A percentile compares a stretch with the other conserved stretches of the same genome.
phyloP scores from a whole-genome alignment of 2,888 invertebrate species.

The Chironomus tentans region DNA sequence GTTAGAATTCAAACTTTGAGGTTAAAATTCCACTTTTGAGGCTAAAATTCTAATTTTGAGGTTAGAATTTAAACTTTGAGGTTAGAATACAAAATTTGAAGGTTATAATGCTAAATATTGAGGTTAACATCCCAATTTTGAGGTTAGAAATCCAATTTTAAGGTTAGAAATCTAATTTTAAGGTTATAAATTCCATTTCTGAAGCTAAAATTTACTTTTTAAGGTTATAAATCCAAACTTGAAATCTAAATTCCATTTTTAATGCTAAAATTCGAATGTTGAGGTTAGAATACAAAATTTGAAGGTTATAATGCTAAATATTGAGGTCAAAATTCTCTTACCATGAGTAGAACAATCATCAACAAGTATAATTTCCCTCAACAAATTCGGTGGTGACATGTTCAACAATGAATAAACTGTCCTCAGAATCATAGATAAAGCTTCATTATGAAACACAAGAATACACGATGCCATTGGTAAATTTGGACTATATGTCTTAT shows the following conservation, averaged over 20 bases:
- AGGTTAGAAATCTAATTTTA: no score
- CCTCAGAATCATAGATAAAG: not conserved
- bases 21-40: no score
- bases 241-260: no score
- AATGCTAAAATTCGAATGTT: no score
- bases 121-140: no score
- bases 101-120: not conserved
- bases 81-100: not conserved
- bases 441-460: conserved; percentile 21
- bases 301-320: not conserved
- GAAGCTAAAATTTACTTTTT: no score
- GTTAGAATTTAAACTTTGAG: not conserved
- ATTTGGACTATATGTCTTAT: not conserved
- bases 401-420: conserved; percentile 1
- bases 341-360: conserved; percentile 10
- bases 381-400: not conserved
- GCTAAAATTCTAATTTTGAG: no score
- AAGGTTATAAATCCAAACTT: no score
- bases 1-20: no score
- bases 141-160: no score
- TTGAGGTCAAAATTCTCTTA: not conserved
- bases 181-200: no score
- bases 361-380: conserved; percentile 7
- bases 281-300: not conserved
- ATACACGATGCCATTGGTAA: not conserved